Conservation (phyloP, 1,140 invertebrate genomes). For the Riptortus pedestris region DNA sequence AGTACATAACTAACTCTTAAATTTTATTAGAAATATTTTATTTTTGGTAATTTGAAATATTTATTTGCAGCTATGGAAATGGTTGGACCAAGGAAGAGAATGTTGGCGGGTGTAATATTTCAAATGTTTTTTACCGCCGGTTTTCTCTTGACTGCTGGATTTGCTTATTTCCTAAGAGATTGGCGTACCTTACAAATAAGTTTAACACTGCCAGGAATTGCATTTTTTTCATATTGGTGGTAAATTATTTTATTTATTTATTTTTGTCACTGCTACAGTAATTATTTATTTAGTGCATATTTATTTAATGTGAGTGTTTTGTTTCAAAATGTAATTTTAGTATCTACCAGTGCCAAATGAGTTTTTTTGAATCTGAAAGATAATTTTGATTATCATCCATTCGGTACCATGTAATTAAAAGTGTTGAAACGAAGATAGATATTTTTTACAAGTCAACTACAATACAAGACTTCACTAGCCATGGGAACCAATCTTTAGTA, state of each 20-base stretch:
- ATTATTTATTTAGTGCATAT: constrained; percentile 30
- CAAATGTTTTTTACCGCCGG: constrained; percentile 70
- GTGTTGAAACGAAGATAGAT: too few relatives aligned
- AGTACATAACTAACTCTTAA: too few relatives aligned
- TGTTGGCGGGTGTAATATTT: constrained; percentile 57
- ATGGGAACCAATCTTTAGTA: too few relatives aligned
- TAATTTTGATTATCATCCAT: too few relatives aligned
- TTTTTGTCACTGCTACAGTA: background rate
- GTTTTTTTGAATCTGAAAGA: too few relatives aligned
- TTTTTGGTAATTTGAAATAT: too few relatives aligned
- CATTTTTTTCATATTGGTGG: constrained; percentile 70
- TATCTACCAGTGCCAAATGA: too few relatives aligned
- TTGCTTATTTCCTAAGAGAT: constrained; percentile 60
- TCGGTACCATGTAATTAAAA: too few relatives aligned
- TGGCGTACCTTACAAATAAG: constrained; percentile 66
- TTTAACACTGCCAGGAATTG: constrained; percentile 54
- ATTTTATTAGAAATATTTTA: too few relatives aligned
- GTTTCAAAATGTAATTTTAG: constrained; percentile 19
- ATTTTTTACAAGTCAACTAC: too few relatives aligned
- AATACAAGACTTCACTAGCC: too few relatives aligned
- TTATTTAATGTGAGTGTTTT: constrained; percentile 19
- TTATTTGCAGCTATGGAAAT: constrained; percentile 62
- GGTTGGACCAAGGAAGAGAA: constrained; percentile 62
- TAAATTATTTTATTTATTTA: constrained; percentile 33
- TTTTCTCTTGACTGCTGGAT: constrained; percentile 56